A percentile compares a stretch with the other conserved stretches of the same genome.
phyloP scores from a whole-genome alignment of 2,113 vertebrate genomes.

The Epinephelus moara region DNA sequence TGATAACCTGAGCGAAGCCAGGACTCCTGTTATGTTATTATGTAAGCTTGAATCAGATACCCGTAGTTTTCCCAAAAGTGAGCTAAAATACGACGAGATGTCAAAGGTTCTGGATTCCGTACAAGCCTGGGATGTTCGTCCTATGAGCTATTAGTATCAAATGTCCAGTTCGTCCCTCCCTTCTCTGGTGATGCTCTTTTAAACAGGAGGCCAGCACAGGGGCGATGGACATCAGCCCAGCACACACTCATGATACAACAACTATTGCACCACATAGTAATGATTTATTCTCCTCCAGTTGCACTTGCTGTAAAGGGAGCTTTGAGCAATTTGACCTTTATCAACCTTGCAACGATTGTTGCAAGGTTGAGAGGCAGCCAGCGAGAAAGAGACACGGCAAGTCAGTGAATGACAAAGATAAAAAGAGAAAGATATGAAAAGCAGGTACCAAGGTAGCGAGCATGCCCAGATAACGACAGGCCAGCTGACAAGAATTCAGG shows the following conservation, averaged over 20 bases:
- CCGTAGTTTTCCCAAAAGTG: constrained; percentile 39
- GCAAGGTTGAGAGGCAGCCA: background rate
- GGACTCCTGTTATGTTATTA: constrained; percentile 41
- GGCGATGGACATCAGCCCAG: background rate
- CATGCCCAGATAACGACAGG: background rate
- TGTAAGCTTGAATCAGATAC: constrained; percentile 35
- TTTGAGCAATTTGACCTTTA: background rate
- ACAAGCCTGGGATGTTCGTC: constrained; percentile 52
- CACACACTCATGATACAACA: background rate
- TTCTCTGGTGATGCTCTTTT: constrained; percentile 23
- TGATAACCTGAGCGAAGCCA: constrained; percentile 22
- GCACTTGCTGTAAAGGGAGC: background rate
- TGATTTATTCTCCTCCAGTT: background rate
- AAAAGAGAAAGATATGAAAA: constrained; percentile 26
- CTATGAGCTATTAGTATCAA: constrained; percentile 54
- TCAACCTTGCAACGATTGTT: background rate
- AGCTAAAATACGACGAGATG: constrained; percentile 60
- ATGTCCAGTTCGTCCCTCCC: constrained; percentile 42
- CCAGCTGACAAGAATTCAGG: background rate
- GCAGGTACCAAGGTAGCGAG: background rate
- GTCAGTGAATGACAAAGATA: background rate
- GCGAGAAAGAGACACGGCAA: background rate
- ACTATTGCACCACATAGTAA: background rate
- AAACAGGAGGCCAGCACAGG: constrained; percentile 38
- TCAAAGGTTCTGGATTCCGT: constrained; percentile 58